Evolutionary conservation across 2,113 vertebrate genomes (phyloP), one percentile per base, ranked within the genome.

Genomic region (Calyptomena viridis): DNA sequence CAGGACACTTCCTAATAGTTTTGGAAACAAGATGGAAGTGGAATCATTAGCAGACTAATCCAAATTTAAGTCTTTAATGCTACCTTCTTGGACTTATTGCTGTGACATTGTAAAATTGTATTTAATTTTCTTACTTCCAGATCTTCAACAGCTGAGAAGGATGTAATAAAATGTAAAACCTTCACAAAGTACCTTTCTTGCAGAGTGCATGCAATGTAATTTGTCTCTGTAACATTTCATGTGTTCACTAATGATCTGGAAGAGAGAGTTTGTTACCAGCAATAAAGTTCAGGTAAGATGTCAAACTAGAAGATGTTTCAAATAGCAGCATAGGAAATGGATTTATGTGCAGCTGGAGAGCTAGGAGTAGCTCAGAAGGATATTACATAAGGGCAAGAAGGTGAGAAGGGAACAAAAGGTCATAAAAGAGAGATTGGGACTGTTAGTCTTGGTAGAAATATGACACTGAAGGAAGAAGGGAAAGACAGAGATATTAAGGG

Each of bases 271-370:
- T 91, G 83, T 74, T 95, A 91, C 44, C 73, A 74, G 76, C 68
- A 81, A 58, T 90, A 87, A 92, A 78, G 35, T 60, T 89, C 89
- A 87, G 47, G 55, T 56, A 90, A 67, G 75, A 92, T n/a, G 75
- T 69, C 75, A 60, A 39, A 66, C 9, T 50, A 63, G 30, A 85
- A 80, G 55, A 30, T 40, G 20, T 60, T 80, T 55, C 44, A 73
- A 88, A 80, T 1, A 55, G 60, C 28, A 87, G 39, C 24, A 30
- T 5, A 60, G 19, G 25, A 88, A 82, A 63, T 14, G 24, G 56
- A 76, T 87, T 82, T 59, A 72, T 33, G 30, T 8, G 53, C 47
- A 79, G 8, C 42, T 79, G 4, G 4, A 60, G 42, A 87, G 35
- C 31, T 55, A 47, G 14, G 33, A 75, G 28, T 37, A 39, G 3